These are phyloP conservation scores for Ptychochromis oligacanthus DNA, from an alignment of 2,113 vertebrate genomes.

Conservation along the genomic window DNA sequence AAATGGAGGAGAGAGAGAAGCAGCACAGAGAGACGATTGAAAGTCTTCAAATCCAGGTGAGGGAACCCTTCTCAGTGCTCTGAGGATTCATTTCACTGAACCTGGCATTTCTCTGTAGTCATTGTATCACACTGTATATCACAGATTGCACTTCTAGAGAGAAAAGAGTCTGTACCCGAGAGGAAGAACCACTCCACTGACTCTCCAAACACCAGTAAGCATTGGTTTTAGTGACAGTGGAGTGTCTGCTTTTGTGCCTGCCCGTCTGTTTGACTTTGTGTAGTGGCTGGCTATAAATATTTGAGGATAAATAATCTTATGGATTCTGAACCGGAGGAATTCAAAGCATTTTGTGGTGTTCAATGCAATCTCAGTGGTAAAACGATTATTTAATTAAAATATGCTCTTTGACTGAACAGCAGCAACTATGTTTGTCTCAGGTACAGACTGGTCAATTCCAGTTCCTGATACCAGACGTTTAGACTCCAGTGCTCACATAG, in stretches of 20 bases:
- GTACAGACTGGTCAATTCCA: conserved; percentile 69
- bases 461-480: conserved; percentile 85
- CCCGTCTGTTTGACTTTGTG: background rate
- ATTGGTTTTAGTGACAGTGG: background rate
- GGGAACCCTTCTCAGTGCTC: background rate
- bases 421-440: conserved; percentile 9
- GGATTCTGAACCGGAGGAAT: background rate
- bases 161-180: conserved; percentile 39
- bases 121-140: conserved; percentile 17
- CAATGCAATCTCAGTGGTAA: background rate
- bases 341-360: background rate
- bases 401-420: background rate
- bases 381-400: background rate
- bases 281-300: background rate
- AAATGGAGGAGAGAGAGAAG: conserved; percentile 83
- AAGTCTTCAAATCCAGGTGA: conserved; percentile 75
- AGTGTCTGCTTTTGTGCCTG: background rate
- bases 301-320: background rate
- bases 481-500: conserved; percentile 88
- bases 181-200: conserved; percentile 60
- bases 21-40: conserved; percentile 78
- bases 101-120: background rate
- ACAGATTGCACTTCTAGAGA: conserved; percentile 65
- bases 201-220: conserved; percentile 67
- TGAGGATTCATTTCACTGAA: conserved; percentile 11